A percentile compares a stretch with the other conserved stretches of the same genome.
Evolutionary conservation across 2,113 vertebrate species (phyloP).

Genomic region (Tauraco erythrolophus): DNA sequence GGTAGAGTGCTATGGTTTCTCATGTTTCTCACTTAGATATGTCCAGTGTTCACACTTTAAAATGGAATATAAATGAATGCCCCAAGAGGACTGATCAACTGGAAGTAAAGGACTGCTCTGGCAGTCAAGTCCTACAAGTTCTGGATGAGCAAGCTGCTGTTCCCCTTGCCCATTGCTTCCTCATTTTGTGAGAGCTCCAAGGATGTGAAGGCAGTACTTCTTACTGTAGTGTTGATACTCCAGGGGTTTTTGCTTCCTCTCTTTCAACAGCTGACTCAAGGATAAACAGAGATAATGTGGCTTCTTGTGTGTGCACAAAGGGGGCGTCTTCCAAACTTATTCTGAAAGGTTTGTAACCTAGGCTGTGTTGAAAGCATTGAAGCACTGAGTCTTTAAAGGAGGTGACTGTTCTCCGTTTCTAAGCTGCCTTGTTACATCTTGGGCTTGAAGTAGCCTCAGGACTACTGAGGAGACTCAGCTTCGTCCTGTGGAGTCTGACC

Average conservation of each 20-base stretch:
- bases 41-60: neutral
- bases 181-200: neutral
- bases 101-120: neutral
- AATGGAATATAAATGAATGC: neutral
- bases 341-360: neutral
- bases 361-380: neutral
- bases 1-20: neutral
- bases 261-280: neutral
- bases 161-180: neutral
- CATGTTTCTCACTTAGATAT: neutral
- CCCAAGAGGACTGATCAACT: neutral
- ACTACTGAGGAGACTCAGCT: neutral
- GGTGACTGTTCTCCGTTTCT: neutral
- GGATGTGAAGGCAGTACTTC: rapidly evolving
- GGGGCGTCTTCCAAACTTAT: neutral
- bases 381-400: neutral
- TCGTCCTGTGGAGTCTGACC: neutral
- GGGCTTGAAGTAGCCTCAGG: neutral
- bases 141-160: neutral
- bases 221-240: neutral
- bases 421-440: rapidly evolving
- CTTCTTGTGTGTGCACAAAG: neutral
- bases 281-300: neutral
- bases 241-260: neutral
- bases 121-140: neutral